Evolutionary conservation across 2,888 invertebrate species (phyloP), one percentile per base, ranked within the genome.

Genomic region (Ctena decussata): DNA sequence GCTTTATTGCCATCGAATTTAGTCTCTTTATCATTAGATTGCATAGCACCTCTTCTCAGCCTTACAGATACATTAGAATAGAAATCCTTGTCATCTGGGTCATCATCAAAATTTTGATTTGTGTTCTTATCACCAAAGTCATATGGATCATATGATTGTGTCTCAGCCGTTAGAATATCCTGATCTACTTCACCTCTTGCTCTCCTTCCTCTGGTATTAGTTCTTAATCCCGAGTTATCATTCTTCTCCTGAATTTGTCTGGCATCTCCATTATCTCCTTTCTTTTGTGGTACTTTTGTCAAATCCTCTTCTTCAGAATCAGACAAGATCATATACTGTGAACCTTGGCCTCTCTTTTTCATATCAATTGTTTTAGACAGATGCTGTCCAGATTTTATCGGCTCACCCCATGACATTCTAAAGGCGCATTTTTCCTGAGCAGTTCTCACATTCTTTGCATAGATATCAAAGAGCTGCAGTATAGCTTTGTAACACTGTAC

Each of bases 331-430:
- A 82, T 21, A 41, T 74, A 82, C 35, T 74, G 39, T 1, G 86
- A 82, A 15, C 39, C 71, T 5, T 85, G 69, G 24, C 91, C 89
- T 44, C 90, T 82, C 57, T 72, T 84, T 57, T 91, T 91, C 27
- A 81, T 65, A 77, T 91, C 92, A 18, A 92, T 79, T 12, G 93
- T 89, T 32, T 71, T 87, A 0, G 86, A 75, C 76, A 82, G 70
- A 72, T 93, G 93, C 70, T 83, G 84, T 0, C 93, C 93, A 24
- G 87, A 76, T 57, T 87, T 89, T 0, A 93, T 90, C 0, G 93
- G 90, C 69, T 88, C 88, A 8, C 89, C 90, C 92, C 92, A 92
- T 5, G 49, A 53, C 15, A 90, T 5, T 18, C 72, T 75, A 6
- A 65, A 77, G 8, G 69, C 30, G 24, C 78, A 77, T 32, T 80